Percentiles rank a stretch among this genome's conserved stretches.
Evolutionary conservation across 2,888 invertebrate genomes (phyloP).

Genomic region (Harpalus rubripes): DNA sequence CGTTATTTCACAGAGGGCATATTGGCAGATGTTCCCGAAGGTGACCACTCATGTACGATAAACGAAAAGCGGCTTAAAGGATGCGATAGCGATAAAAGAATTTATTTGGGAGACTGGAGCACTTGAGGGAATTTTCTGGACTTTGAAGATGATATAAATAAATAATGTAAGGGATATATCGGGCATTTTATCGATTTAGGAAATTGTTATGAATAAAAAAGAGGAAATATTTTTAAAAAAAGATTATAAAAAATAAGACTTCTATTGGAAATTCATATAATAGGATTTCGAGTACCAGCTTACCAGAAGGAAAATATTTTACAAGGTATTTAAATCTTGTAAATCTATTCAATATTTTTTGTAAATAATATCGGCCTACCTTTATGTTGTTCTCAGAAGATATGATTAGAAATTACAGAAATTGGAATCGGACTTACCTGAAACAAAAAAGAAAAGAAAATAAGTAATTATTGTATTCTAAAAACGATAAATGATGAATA

Average conservation of each 20-base stretch:
- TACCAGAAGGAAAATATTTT: not conserved
- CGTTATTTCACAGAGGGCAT: slow-evolving; percentile 9
- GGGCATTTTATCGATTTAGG: not conserved
- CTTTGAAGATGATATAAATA: not conserved
- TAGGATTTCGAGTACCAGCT: not conserved
- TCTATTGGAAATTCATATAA: not conserved
- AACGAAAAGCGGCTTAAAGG: slow-evolving; percentile 27
- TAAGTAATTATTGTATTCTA: not conserved
- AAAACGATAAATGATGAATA: too few relatives aligned
- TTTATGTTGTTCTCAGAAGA: not conserved
- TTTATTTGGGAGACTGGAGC: not conserved
- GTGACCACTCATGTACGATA: not conserved
- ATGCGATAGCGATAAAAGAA: slow-evolving; percentile 27
- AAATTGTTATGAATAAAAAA: slow-evolving; percentile 1
- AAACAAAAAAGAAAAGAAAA: not conserved
- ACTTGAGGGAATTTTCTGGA: not conserved
- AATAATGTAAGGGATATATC: not conserved
- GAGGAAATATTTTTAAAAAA: not conserved
- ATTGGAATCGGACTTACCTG: not conserved
- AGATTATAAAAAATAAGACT: not conserved
- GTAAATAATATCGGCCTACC: not conserved
- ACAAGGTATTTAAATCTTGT: not conserved
- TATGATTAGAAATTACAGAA: not conserved
- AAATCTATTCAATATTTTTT: not conserved
- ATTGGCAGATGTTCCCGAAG: slow-evolving; percentile 17